Base-by-base conservation (phyloP, 1,140 invertebrate genomes). In the Drosophila funebris region DNA sequence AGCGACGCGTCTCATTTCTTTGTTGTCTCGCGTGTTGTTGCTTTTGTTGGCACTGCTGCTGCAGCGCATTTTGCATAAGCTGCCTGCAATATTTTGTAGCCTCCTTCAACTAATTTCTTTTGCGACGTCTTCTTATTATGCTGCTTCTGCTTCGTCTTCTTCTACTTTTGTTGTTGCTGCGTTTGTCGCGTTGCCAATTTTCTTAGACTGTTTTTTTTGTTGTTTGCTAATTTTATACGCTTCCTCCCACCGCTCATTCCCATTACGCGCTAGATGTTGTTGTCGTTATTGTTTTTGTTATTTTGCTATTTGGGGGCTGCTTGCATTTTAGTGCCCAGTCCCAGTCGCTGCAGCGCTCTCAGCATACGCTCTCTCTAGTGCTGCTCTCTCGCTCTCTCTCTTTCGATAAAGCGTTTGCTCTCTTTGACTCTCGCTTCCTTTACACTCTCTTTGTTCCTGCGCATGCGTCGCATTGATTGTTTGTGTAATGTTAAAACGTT, bases 401-500 rank as follows among this genome's bases (percentile, higher is more conserved):
- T n/a, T n/a, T n/a, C n/a, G n/a, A n/a, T n/a, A n/a, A n/a, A 43
- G 4, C 52, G 29, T 16, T 41, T 29, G 37, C 20, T 18, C 43
- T 48, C 39, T 39, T 33, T 27, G 43, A 20, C 39, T 24, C 22
- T 58, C 53, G 43, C 22, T 72, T 33, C 22, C 20, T 24, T 33
- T 46, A 18, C 54, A 24, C 44, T 63, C 56, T 64, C 27, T 56
- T 5, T 37, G 18, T 48, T 75, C 57, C 53, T 71, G 81, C 80
- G 82, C 81, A 44, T 67, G 78, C 78, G 82, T 56, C 77, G 74
- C 83, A 87, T 87, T 82, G 81, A 78, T 82, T 85, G 82, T 85
- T 87, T 87, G 64, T 87, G 81, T 87, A 77, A 82, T 74, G 78
- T 78, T 68, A 77, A 73, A 85, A 68, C 69, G 56, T 54, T 84